Conservation (phyloP, 2,888 invertebrate species). For the Capitulum mitella region DNA sequence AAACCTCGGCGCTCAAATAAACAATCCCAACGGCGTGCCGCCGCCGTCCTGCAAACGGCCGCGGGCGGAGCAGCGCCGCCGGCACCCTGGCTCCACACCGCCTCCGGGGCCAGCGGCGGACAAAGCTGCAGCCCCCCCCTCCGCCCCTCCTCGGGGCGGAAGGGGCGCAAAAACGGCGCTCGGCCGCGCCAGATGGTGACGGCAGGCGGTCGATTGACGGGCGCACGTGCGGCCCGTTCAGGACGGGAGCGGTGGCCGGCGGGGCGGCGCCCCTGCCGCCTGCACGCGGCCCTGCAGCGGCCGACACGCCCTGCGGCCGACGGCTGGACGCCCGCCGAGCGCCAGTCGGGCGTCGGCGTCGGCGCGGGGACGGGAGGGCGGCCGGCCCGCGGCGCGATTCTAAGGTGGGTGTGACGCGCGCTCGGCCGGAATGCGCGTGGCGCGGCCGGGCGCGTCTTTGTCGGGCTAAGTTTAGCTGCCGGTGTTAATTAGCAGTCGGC, state of each 20-base stretch:
- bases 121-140: neutral
- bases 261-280: neutral
- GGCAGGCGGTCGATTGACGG: neutral
- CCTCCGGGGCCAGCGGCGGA: too few relatives aligned
- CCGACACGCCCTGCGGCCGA: neutral
- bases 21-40: too few relatives aligned
- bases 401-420: neutral
- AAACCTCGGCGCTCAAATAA: too few relatives aligned
- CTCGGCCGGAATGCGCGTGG: neutral
- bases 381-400: neutral
- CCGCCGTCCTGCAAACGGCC: neutral
- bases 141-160: neutral
- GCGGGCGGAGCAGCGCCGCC: neutral
- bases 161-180: neutral
- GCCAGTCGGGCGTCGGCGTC: constrained; percentile 11
- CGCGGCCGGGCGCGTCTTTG: neutral
- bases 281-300: neutral
- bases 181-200: neutral
- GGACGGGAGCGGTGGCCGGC: neutral
- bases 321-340: neutral
- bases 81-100: neutral
- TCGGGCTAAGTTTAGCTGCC: constrained; percentile 1
- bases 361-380: neutral
- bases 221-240: neutral
- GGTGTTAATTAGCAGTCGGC: neutral